These are phyloP conservation scores for Ancistrus triradiatus DNA, from an alignment of 2,113 vertebrate genomes.

Conservation along the genomic window DNA sequence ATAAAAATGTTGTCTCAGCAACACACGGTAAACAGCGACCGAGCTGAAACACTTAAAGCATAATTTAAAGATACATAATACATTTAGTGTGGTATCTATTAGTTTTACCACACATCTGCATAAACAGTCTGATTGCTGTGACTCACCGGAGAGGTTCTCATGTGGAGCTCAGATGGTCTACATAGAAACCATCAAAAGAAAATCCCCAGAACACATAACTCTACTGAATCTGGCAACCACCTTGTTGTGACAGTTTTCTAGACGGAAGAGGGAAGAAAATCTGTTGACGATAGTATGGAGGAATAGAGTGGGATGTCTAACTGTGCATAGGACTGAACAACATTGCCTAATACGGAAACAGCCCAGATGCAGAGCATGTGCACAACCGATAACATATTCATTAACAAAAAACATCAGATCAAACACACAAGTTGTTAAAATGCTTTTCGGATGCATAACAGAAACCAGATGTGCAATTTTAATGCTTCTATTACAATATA, in stretches of 20 bases:
- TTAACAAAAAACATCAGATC: background rate
- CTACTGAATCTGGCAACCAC: slow-evolving; percentile 38
- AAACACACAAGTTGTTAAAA: no score
- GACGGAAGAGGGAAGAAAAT: slow-evolving; percentile 18
- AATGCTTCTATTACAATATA: no score
- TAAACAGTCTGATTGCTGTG: slow-evolving; percentile 3
- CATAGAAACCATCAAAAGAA: slow-evolving; percentile 46
- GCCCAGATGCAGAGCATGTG: background rate
- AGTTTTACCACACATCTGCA: slow-evolving; percentile 5
- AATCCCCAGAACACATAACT: slow-evolving; percentile 51
- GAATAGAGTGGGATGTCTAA: background rate
- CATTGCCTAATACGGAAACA: background rate
- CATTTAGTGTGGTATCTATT: slow-evolving; percentile 8
- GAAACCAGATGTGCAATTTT: no score
- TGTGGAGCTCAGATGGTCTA: slow-evolving; percentile 47
- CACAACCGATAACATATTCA: background rate
- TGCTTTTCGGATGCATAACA: no score
- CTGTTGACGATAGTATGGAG: background rate
- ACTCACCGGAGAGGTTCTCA: slow-evolving; percentile 16
- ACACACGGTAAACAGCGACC: slow-evolving; percentile 8
- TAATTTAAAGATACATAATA: background rate
- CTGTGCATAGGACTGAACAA: background rate
- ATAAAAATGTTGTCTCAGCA: background rate
- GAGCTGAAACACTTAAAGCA: slow-evolving; percentile 1
- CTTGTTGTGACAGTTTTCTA: slow-evolving; percentile 35